Evolutionary conservation across 2,888 invertebrate genomes (phyloP), one percentile per base, ranked within the genome.

Genomic region (Euclidia mi): DNA sequence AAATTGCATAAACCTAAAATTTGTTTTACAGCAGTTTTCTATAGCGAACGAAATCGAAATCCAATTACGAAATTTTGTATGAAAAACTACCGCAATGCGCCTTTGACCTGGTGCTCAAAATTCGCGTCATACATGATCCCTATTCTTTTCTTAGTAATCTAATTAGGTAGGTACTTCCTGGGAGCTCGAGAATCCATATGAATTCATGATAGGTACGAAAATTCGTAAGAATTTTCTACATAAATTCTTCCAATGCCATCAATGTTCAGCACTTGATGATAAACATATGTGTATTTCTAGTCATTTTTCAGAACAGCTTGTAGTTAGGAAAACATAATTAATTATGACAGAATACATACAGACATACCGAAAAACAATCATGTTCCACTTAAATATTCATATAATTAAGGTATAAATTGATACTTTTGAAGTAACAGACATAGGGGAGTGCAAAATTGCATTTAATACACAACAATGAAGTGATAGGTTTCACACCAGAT

Each of bases 1-100:
- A 55, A 63, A 63, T 75, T 67, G 49, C 59, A 41, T 48, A 48
- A 62, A 64, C 49, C 47, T 29, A 53, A 61, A 53, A 40, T 46
- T 20, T 44, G 18, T 25, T 38, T 37, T 46, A 38, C 15, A 51
- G 10, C 15, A 31, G 38, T 35, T 52, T 66, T 43, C 25, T 11
- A 4, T 15, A 38, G 2, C 2, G 1, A 9, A 32, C 28, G n/a
- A n/a, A n/a, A n/a, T n/a, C n/a, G n/a, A n/a, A 42, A 29, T 34
- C 15, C 28, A 12, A 25, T 44, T 41, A 14, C 0, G 6, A 56
- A 43, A 51, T 50, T n/a, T n/a, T n/a, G 2, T 29, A 4, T 12
- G 31, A 14, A 45, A 29, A 44, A 49, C 20, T 50, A 57, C 57
- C 59, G 68, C 65, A 68, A 51, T 68, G 59, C 67, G 67, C 41